phyloP scores from a whole-genome alignment of 2,797 vertebrate genomes.

The Lemur catta region DNA sequence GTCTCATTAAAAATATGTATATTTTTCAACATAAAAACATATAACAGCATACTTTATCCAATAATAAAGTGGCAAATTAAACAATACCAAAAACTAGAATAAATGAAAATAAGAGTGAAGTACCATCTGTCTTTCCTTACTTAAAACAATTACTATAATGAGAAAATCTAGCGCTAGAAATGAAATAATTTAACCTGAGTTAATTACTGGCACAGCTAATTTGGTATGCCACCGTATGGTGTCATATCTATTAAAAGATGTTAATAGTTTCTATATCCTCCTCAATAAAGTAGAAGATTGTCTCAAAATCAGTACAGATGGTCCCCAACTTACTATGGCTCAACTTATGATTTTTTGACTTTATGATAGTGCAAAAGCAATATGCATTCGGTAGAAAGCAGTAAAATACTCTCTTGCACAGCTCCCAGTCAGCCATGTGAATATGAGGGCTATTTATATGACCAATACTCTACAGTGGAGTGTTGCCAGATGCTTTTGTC shows the following conservation, averaged over 20 bases:
- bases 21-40: constrained; percentile 9
- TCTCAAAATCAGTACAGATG: background rate
- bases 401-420: background rate
- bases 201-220: background rate
- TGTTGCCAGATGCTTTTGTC: background rate
- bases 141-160: constrained; percentile 3
- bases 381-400: background rate
- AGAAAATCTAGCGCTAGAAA: constrained; percentile 3
- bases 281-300: background rate
- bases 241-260: background rate
- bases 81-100: background rate
- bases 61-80: background rate
- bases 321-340: background rate
- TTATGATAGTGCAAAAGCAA: background rate
- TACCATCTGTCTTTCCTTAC: background rate
- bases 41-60: background rate
- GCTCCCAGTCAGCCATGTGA: background rate
- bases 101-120: background rate
- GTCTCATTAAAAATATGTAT: background rate
- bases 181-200: constrained; percentile 6
- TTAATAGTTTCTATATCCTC: background rate
- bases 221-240: background rate
- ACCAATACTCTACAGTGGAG: no score
- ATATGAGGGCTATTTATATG: no score
- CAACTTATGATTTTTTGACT: background rate